phyloP scores from a whole-genome alignment of 2,888 invertebrate genomes.

The Abrostola triplasia region DNA sequence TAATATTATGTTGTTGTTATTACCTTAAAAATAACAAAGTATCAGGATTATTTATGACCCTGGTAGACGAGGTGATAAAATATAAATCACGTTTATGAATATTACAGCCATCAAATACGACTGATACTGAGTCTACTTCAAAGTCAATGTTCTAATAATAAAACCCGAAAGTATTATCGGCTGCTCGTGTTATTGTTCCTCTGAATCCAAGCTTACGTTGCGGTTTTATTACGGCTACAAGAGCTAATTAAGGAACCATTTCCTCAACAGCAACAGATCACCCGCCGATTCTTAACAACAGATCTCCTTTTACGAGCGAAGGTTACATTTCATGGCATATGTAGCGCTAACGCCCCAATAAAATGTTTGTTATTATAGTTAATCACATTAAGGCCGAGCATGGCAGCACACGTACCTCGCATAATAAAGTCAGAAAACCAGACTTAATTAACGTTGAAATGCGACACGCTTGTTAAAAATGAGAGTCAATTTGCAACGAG shows the following conservation, averaged over 20 bases:
- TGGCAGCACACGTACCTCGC: constrained; percentile 45
- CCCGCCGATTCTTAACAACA: constrained; percentile 44
- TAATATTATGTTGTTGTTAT: constrained; percentile 3
- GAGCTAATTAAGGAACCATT: constrained; percentile 57
- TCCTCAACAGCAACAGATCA: constrained; percentile 50
- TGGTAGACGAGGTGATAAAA: constrained; percentile 1
- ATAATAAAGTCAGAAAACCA: constrained; percentile 64
- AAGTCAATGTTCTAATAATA: background rate
- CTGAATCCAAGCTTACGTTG: constrained; percentile 35
- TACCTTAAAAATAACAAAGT: constrained; percentile 3
- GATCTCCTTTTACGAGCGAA: constrained; percentile 53
- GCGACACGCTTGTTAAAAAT: constrained; percentile 63
- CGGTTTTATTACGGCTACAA: constrained; percentile 49
- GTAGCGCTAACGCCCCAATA: constrained; percentile 72
- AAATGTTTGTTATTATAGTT: constrained; percentile 77
- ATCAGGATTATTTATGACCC: constrained; percentile 4
- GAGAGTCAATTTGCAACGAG: constrained; percentile 50
- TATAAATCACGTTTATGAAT: constrained; percentile 4
- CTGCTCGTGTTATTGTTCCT: constrained; percentile 39
- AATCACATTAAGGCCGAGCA: constrained; percentile 71
- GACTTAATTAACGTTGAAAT: constrained; percentile 70
- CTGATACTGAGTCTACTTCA: background rate
- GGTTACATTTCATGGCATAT: constrained; percentile 61
- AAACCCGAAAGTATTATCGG: background rate
- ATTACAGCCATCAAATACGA: constrained; percentile 1